These are phyloP conservation scores for Drosophila melanogaster DNA, from an alignment of 1,140 invertebrate genomes.

Conservation along the genomic window DNA sequence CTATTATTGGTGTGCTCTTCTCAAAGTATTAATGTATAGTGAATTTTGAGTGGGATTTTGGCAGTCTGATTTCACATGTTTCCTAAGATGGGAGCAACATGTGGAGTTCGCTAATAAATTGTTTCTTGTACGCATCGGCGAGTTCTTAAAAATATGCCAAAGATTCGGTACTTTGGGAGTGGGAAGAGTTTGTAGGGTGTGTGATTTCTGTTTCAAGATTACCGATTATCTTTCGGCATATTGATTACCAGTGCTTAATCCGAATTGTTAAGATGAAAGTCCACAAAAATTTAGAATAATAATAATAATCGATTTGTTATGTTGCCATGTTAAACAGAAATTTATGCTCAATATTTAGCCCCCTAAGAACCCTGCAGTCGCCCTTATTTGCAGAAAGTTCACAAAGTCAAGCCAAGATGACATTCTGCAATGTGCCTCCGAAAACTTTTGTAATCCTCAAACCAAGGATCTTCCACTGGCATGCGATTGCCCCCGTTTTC, in stretches of 20 bases:
- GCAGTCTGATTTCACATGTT: conserved; percentile 32
- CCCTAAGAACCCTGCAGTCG: no score
- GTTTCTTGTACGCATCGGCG: conserved; percentile 62
- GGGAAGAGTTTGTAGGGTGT: not conserved
- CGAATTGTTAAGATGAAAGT: not conserved
- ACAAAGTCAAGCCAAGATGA: conserved; percentile 14
- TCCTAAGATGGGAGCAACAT: conserved; percentile 25
- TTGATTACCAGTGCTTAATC: not conserved
- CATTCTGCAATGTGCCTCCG: conserved; percentile 10
- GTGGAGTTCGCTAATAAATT: conserved; percentile 52
- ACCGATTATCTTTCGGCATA: conserved; percentile 1
- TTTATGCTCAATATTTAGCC: no score
- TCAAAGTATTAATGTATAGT: conserved; percentile 39
- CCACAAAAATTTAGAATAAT: not conserved
- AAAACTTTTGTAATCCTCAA: conserved; percentile 33
- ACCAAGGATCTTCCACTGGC: conserved; percentile 3
- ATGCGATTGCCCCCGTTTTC: conserved; percentile 14
- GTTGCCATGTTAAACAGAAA: not conserved
- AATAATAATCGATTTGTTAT: no score
- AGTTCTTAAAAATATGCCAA: conserved; percentile 51
- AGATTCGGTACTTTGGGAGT: not conserved
- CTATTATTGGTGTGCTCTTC: conserved; percentile 18
- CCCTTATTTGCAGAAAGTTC: conserved; percentile 8
- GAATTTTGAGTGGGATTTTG: conserved; percentile 11
- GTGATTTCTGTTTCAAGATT: conserved; percentile 2